phyloP scores from a whole-genome alignment of 1,140 invertebrate genomes.

The Dendrolimus punctatus region DNA sequence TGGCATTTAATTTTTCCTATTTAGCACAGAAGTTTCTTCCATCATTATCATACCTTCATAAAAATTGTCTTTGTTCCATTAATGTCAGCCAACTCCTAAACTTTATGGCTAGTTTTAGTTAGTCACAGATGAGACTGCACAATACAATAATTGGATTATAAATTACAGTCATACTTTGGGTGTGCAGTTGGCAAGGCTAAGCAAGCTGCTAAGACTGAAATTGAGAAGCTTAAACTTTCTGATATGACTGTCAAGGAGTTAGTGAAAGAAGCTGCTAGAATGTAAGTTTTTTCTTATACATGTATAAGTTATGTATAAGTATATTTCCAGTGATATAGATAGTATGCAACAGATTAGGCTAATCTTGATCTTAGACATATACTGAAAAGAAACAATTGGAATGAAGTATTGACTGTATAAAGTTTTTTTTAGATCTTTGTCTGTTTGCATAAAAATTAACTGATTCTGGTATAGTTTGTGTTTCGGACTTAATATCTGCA shows the following conservation, averaged over 20 bases:
- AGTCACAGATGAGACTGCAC: neutral
- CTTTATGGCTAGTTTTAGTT: neutral
- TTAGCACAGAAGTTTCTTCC: too few relatives aligned
- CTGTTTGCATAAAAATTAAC: too few relatives aligned
- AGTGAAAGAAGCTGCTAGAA: constrained; percentile 95
- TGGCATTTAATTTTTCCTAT: too few relatives aligned
- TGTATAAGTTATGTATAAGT: neutral
- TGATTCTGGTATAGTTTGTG: too few relatives aligned
- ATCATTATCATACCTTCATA: neutral
- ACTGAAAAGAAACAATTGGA: too few relatives aligned
- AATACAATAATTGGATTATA: neutral
- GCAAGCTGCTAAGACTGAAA: constrained; percentile 99
- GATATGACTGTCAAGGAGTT: constrained; percentile 90
- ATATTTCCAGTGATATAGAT: neutral
- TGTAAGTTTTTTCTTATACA: constrained; percentile 75
- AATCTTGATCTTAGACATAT: too few relatives aligned
- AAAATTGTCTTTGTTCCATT: neutral
- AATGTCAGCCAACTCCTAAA: neutral
- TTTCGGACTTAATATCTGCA: too few relatives aligned
- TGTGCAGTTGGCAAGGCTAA: constrained; percentile 98
- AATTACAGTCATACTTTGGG: constrained; percentile 90
- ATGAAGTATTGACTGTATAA: too few relatives aligned
- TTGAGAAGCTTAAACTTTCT: constrained; percentile 95
- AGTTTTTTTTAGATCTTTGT: too few relatives aligned
- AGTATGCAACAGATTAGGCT: too few relatives aligned